Evolutionary conservation across 2,888 invertebrate genomes (phyloP).

Genomic region (Caenorhabditis macrosperma): DNA sequence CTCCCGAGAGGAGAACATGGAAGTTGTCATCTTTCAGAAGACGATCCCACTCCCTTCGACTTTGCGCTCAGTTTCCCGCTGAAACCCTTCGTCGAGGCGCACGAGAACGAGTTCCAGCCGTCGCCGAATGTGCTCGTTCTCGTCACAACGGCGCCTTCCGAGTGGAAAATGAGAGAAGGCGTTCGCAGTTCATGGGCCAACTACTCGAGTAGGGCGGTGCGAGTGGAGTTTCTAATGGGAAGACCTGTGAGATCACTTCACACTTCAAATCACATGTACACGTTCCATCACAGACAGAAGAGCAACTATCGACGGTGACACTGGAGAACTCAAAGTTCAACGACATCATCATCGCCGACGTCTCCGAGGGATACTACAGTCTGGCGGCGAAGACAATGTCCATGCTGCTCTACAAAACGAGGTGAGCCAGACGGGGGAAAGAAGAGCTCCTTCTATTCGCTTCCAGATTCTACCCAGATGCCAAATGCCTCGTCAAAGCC

Average conservation of each 20-base stretch:
- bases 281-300: constrained; percentile 15
- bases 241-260: constrained; percentile 29
- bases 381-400: constrained; percentile 68
- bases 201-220: constrained; percentile 33
- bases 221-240: constrained; percentile 64
- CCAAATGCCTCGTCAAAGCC: constrained; percentile 64
- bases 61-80: constrained; percentile 35
- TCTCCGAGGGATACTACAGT: constrained; percentile 65
- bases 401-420: constrained; percentile 62
- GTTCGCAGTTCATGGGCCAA: constrained; percentile 65
- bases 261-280: not conserved
- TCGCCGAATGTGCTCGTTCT: constrained; percentile 33
- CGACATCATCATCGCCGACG: constrained; percentile 60
- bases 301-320: not conserved
- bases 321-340: constrained; percentile 41
- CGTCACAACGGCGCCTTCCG: constrained; percentile 50
- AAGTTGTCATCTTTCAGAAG: constrained; percentile 21
- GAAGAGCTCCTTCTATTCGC: not conserved
- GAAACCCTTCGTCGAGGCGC: constrained; percentile 11
- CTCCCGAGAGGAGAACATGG: not conserved
- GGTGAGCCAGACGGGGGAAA: constrained; percentile 6
- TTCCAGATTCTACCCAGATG: constrained; percentile 45
- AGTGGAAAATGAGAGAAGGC: constrained; percentile 44
- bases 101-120: no score
- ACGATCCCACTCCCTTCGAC: constrained; percentile 48